These are phyloP conservation scores for Micromys minutus DNA, from an alignment of 2,113 vertebrate genomes.

Conservation along the genomic window DNA sequence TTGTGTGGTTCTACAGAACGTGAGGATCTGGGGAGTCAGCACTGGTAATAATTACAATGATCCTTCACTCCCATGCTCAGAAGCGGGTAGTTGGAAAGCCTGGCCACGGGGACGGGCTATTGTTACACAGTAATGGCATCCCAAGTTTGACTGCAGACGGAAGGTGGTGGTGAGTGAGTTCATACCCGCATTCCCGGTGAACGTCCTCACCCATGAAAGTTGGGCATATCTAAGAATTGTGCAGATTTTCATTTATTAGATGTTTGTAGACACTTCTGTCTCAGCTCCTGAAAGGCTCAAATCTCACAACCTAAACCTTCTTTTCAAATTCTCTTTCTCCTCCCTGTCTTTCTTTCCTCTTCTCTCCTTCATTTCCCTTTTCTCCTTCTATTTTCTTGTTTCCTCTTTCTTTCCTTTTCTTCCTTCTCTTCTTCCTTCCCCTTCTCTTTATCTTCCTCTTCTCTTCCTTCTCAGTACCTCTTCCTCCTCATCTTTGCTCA, in stretches of 20 bases:
- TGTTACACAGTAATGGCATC: accelerated
- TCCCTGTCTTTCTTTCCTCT: not conserved
- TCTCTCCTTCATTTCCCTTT: not conserved
- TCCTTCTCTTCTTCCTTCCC: accelerated
- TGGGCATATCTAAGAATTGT: not conserved
- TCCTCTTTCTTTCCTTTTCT: not conserved
- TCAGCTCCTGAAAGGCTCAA: not conserved
- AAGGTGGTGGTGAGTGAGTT: accelerated
- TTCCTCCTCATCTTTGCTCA: not conserved
- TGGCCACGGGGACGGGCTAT: not conserved
- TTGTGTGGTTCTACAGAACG: not conserved
- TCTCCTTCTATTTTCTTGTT: not conserved
- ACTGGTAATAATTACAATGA: accelerated
- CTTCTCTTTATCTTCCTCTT: no score
- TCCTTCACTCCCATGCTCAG: not conserved
- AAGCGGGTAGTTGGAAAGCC: no score
- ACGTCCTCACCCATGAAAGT: not conserved
- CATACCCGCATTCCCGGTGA: not conserved
- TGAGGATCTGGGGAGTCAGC: accelerated
- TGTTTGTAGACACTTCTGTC: not conserved
- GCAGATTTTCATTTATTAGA: not conserved
- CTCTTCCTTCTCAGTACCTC: not conserved
- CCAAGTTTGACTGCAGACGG: accelerated
- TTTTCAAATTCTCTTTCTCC: not conserved
- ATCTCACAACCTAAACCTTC: no score